These are phyloP conservation scores for Lordiphosa stackelbergi DNA, from an alignment of 1,140 invertebrate species.

Conservation along the genomic window DNA sequence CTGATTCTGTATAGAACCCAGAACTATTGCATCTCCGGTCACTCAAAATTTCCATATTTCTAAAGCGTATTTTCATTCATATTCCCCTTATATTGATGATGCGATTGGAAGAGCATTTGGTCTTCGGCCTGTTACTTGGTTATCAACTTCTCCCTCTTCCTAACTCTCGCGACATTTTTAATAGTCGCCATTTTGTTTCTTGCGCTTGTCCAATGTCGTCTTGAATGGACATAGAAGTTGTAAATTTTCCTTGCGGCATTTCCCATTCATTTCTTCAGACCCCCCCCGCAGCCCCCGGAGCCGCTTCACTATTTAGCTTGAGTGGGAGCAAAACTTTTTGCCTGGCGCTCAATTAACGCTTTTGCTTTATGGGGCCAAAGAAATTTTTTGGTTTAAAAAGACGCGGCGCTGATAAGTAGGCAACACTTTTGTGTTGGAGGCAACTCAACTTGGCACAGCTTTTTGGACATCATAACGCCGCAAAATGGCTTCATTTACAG, in stretches of 20 bases:
- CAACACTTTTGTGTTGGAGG: constrained; percentile 40
- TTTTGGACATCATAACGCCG: constrained; percentile 11
- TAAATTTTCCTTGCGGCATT: constrained; percentile 53
- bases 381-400: constrained; percentile 16
- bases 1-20: too few species aligned
- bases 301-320: constrained; percentile 1
- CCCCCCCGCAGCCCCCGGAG: neutral
- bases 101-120: too few species aligned
- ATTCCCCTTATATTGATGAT: too few species aligned
- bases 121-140: neutral
- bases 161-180: constrained; percentile 49
- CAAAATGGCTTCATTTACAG: constrained; percentile 62
- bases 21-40: too few species aligned
- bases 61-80: too few species aligned
- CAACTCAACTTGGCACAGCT: constrained; percentile 24
- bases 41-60: too few species aligned
- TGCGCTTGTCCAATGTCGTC: constrained; percentile 2
- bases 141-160: constrained; percentile 18
- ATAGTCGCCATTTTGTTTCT: constrained; percentile 46
- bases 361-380: constrained; percentile 37
- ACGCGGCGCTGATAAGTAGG: constrained; percentile 19
- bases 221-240: constrained; percentile 48
- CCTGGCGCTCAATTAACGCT: constrained; percentile 44
- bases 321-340: constrained; percentile 18
- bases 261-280: constrained; percentile 3